Conservation (phyloP, 2,113 vertebrate genomes). For the Macaca fascicularis region DNA sequence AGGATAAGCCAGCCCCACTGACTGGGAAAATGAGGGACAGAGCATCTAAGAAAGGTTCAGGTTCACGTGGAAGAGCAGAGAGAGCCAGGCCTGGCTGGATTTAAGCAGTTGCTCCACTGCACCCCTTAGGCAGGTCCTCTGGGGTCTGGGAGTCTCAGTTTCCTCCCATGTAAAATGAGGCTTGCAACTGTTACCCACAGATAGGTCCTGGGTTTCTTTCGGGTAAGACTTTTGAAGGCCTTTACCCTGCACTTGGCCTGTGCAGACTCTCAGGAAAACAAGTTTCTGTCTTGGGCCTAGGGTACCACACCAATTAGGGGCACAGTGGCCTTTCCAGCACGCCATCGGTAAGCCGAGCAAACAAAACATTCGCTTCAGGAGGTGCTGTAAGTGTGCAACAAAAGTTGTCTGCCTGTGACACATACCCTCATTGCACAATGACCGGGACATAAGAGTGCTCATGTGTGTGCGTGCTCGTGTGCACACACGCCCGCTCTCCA, state of each 20-base stretch:
- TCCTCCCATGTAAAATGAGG: neutral
- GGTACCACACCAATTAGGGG: too few species aligned
- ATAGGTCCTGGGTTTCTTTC: fast-evolving
- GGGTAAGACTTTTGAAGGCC: neutral
- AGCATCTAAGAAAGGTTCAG: neutral
- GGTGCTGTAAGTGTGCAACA: neutral
- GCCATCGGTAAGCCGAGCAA: neutral
- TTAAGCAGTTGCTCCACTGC: fast-evolving
- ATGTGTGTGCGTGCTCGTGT: neutral
- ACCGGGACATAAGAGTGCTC: neutral
- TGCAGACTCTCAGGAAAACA: neutral
- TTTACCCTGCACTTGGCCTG: fast-evolving
- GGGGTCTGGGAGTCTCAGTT: neutral
- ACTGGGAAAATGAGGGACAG: neutral
- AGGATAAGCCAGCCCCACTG: fast-evolving
- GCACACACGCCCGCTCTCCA: neutral
- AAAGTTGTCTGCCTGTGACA: neutral
- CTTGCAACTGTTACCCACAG: too few species aligned
- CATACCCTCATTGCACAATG: fast-evolving
- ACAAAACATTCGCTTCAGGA: fast-evolving
- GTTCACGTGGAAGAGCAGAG: fast-evolving
- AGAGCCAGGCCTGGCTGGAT: neutral
- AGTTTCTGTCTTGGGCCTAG: neutral
- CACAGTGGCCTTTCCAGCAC: neutral
- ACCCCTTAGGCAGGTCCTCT: neutral